Evolutionary conservation across 2,113 vertebrate species (phyloP).

Genomic region (Okapia johnstoni): DNA sequence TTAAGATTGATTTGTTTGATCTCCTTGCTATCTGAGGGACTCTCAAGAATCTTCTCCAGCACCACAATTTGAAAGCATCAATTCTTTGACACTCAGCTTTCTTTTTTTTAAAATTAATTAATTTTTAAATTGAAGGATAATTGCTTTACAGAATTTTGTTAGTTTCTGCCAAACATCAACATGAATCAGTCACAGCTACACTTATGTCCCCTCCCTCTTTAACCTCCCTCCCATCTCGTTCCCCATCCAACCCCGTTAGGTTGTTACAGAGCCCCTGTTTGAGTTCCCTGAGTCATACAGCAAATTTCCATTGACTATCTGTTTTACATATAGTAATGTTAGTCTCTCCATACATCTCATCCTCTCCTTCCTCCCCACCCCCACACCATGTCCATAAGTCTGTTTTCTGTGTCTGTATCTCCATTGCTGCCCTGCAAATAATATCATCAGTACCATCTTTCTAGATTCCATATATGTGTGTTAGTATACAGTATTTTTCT

Average conservation of each 20-base stretch:
- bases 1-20: background rate
- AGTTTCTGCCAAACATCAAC: background rate
- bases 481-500: background rate
- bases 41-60: background rate
- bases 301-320: background rate
- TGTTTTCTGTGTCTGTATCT: background rate
- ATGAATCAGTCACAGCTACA: background rate
- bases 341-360: background rate
- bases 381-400: background rate
- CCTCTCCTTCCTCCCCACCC: background rate
- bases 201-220: background rate
- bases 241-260: background rate
- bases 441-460: background rate
- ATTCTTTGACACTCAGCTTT: background rate
- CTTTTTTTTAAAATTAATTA: background rate
- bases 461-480: background rate
- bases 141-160: background rate
- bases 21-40: background rate
- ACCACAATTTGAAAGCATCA: background rate
- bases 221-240: background rate
- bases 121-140: background rate
- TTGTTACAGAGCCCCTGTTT: background rate
- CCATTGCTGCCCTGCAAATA: background rate
- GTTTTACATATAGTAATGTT: background rate
- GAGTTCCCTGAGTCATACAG: background rate